Conservation (phyloP, 1,140 invertebrate species). For the Zaprionus africanus region DNA sequence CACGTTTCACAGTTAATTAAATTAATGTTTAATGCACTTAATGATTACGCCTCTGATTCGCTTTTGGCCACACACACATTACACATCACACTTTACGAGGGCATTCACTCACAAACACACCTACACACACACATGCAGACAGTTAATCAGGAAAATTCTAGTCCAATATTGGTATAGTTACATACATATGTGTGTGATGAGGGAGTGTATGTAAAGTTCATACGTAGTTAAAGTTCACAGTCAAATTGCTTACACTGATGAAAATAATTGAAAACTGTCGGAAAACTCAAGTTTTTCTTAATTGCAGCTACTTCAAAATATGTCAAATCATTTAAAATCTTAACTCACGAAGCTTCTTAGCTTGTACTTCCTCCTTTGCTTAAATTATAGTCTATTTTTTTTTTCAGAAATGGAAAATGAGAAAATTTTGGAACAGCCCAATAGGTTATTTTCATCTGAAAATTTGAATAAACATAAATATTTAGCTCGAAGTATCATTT, state of each 20-base stretch:
- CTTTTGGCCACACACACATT: constrained; percentile 51
- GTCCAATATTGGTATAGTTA: constrained; percentile 1
- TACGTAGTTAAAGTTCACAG: neutral
- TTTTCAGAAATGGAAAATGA: neutral
- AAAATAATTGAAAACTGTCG: constrained; percentile 15
- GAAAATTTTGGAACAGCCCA: neutral
- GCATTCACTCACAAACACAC: neutral
- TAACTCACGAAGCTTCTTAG: neutral
- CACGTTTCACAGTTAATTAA: constrained; percentile 70
- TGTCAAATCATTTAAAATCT: constrained; percentile 9
- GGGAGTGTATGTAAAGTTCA: neutral
- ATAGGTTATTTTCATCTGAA: constrained; percentile 1
- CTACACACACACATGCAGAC: neutral
- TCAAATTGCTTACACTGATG: constrained; percentile 1
- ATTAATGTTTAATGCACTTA: constrained; percentile 69
- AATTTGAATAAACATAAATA: constrained; percentile 10
- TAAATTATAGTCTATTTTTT: neutral
- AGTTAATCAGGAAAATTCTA: constrained; percentile 25
- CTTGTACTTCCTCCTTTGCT: neutral
- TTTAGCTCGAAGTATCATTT: neutral
- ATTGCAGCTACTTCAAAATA: constrained; percentile 12
- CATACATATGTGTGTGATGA: neutral
- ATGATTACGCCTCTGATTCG: constrained; percentile 56
- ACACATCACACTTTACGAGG: constrained; percentile 46
- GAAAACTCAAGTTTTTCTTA: neutral